phyloP scores from a whole-genome alignment of 2,113 vertebrate genomes.

The Triplophysa dalaica region DNA sequence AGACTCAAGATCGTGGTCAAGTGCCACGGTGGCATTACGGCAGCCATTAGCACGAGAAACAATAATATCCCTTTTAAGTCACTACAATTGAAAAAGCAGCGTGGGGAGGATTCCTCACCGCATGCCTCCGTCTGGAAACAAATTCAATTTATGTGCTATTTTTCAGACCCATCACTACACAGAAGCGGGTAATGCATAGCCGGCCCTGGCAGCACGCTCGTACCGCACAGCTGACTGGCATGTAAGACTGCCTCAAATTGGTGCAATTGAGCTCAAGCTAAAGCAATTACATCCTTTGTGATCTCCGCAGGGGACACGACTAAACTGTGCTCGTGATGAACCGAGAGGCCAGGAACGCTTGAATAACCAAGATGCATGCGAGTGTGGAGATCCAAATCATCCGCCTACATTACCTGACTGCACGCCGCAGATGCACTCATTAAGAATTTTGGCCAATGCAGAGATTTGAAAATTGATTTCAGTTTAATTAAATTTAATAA shows the following conservation, averaged over 20 bases:
- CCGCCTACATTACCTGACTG: conserved; percentile 12
- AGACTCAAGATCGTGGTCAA: conserved; percentile 16
- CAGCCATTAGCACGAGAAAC: conserved; percentile 16
- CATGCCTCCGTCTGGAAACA: conserved; percentile 24
- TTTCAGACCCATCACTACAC: not conserved
- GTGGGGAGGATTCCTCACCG: not conserved
- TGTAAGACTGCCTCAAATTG: conserved; percentile 38
- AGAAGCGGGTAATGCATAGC: conserved; percentile 23
- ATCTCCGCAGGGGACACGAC: conserved; percentile 30
- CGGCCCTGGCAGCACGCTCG: conserved; percentile 1
- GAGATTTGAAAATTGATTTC: not conserved
- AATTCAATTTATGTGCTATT: conserved; percentile 26
- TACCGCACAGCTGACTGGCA: conserved; percentile 37
- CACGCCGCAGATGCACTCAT: not conserved
- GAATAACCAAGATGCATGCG: conserved; percentile 14
- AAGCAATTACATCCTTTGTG: conserved; percentile 40
- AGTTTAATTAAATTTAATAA: not conserved
- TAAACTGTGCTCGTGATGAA: conserved; percentile 39
- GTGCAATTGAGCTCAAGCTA: conserved; percentile 36
- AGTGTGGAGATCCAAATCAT: conserved; percentile 16
- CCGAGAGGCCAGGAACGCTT: conserved; percentile 6
- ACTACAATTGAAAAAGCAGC: conserved; percentile 30
- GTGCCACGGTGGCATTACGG: not conserved
- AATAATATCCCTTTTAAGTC: conserved; percentile 17
- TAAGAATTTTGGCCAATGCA: not conserved